phyloP scores from a whole-genome alignment of 1,140 invertebrate genomes.

The Pomacea maculata region DNA sequence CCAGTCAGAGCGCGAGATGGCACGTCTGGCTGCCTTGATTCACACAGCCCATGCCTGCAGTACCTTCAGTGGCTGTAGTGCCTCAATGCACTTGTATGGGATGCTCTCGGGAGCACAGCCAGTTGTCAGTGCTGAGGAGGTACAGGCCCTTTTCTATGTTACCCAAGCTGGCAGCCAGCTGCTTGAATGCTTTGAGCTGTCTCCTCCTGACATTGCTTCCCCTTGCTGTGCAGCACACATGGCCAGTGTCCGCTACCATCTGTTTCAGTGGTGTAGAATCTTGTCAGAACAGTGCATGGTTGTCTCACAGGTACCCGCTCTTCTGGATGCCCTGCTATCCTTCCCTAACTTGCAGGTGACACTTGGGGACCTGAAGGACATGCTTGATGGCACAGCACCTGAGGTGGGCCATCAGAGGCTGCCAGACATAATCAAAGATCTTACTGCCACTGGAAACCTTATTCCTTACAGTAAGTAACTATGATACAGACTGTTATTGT shows the following conservation, averaged over 20 bases:
- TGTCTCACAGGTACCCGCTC: background rate
- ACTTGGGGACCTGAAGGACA: too few species aligned
- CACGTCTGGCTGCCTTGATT: conserved; percentile 11
- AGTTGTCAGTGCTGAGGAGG: conserved; percentile 11
- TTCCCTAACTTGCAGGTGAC: background rate
- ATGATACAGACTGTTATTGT: too few species aligned
- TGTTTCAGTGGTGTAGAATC: background rate
- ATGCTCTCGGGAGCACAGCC: background rate
- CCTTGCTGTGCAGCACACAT: background rate
- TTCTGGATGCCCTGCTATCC: conserved; percentile 7
- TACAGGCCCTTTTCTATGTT: conserved; percentile 17
- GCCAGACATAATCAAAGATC: too few species aligned
- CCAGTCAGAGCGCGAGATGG: conserved; percentile 17
- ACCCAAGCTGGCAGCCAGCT: conserved; percentile 6
- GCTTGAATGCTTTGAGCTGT: conserved; percentile 5
- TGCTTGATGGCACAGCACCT: too few species aligned
- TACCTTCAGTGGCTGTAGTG: too few species aligned
- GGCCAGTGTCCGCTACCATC: background rate
- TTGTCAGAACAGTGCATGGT: background rate
- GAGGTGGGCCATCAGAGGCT: too few species aligned
- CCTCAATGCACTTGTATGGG: background rate
- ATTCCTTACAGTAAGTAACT: too few species aligned
- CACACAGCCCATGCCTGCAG: conserved; percentile 3
- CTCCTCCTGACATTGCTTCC: background rate
- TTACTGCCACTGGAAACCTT: too few species aligned